A percentile compares a stretch with the other conserved stretches of the same genome.
Evolutionary conservation across 2,888 invertebrate species (phyloP).

Genomic region (Kryphioiulus occultus): DNA sequence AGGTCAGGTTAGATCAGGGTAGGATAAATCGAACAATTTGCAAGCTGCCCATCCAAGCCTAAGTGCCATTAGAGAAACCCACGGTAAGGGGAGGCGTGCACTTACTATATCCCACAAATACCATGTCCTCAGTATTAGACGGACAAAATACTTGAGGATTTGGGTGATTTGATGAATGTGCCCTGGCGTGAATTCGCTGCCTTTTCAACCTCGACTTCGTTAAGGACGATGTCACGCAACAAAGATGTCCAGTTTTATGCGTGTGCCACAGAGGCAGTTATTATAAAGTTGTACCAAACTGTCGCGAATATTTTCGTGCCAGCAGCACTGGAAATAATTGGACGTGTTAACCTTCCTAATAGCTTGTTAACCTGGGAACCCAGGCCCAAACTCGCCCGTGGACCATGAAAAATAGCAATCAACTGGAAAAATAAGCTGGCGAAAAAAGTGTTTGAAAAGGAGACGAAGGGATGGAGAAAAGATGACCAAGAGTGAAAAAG

Average conservation of each 20-base stretch:
- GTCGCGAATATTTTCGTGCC: neutral
- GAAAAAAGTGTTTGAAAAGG: neutral
- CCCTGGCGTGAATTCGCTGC: neutral
- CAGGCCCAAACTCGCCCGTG: neutral
- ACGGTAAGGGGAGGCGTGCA: too few species aligned
- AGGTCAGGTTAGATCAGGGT: too few species aligned
- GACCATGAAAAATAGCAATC: slow-evolving; percentile 7
- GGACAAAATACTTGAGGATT: too few species aligned
- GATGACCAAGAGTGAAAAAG: neutral
- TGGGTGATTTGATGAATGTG: neutral
- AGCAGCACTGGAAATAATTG: slow-evolving; percentile 1
- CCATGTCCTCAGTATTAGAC: too few species aligned
- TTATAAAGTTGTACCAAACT: neutral
- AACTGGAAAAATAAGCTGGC: neutral
- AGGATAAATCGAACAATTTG: too few species aligned
- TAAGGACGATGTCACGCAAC: neutral
- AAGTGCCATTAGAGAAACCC: too few species aligned
- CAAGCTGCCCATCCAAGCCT: too few species aligned
- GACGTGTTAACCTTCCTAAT: slow-evolving; percentile 2
- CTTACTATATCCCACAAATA: too few species aligned
- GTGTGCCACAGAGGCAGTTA: neutral
- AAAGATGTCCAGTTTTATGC: neutral
- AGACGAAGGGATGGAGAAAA: neutral
- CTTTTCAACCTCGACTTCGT: neutral
- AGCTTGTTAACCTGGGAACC: neutral